These are phyloP conservation scores for Tenebrosternarchus preto DNA, from an alignment of 2,113 vertebrate species.

Conservation along the genomic window DNA sequence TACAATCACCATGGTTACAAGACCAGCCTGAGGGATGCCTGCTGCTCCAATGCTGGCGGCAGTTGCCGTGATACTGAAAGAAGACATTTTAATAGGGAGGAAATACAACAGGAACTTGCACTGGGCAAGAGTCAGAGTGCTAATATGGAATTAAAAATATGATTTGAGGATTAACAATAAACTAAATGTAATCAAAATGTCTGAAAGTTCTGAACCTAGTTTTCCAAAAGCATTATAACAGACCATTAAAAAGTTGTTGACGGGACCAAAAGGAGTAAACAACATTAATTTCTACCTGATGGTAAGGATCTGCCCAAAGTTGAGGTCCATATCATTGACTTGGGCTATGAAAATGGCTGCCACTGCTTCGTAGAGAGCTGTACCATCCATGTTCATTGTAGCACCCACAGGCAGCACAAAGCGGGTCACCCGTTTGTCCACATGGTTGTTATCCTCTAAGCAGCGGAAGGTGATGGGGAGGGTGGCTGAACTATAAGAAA, in stretches of 20 bases:
- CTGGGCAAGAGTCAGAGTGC: not conserved
- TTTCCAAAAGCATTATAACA: not conserved
- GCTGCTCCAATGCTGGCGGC: slow-evolving; percentile 97
- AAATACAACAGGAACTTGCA: slow-evolving; percentile 41
- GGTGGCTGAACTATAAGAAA: slow-evolving; percentile 84
- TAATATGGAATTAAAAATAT: not conserved
- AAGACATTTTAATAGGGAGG: slow-evolving; percentile 66
- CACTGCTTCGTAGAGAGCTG: slow-evolving; percentile 91
- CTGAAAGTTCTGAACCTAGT: not conserved
- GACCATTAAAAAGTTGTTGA: not conserved
- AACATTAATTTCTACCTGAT: slow-evolving; percentile 79
- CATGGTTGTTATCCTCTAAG: slow-evolving; percentile 89
- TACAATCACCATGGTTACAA: slow-evolving; percentile 98
- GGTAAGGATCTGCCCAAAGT: slow-evolving; percentile 96
- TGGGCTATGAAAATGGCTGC: slow-evolving; percentile 98
- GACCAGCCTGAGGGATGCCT: slow-evolving; percentile 94
- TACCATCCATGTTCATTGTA: slow-evolving; percentile 98
- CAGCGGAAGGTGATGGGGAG: slow-evolving; percentile 96
- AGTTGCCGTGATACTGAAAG: slow-evolving; percentile 86
- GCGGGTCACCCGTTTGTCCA: slow-evolving; percentile 91
- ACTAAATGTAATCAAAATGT: not conserved
- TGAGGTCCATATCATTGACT: slow-evolving; percentile 95
- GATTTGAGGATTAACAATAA: not conserved
- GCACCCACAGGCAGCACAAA: slow-evolving; percentile 94
- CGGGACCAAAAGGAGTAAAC: not conserved